Conservation (phyloP, 2,888 invertebrate species). For the Watsonalla binaria region DNA sequence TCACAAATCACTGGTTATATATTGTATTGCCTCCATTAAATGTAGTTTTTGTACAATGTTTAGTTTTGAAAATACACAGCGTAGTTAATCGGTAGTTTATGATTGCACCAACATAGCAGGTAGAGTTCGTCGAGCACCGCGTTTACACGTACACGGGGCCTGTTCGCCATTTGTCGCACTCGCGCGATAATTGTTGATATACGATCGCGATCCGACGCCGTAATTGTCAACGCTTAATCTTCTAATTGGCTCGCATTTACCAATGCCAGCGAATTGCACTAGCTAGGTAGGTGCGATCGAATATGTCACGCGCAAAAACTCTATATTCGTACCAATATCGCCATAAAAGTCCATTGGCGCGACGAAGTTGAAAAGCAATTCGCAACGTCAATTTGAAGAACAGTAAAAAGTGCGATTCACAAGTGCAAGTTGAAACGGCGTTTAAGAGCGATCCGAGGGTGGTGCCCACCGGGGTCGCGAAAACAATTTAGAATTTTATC, state of each 20-base stretch:
- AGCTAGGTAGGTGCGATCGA: conserved; percentile 32
- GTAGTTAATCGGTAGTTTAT: conserved; percentile 13
- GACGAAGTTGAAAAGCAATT: conserved; percentile 66
- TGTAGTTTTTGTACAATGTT: not conserved
- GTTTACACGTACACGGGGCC: conserved; percentile 55
- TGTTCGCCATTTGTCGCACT: conserved; percentile 72
- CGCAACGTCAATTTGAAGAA: conserved; percentile 72
- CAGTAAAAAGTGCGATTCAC: conserved; percentile 78
- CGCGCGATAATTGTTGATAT: conserved; percentile 78
- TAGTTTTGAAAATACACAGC: not conserved
- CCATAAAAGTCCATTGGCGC: conserved; percentile 24
- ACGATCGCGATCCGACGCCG: conserved; percentile 73
- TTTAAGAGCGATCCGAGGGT: conserved; percentile 77
- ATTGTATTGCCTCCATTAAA: too few relatives aligned
- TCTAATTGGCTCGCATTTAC: conserved; percentile 78
- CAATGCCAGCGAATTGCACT: conserved; percentile 69
- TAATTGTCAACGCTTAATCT: conserved; percentile 80
- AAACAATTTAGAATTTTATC: conserved; percentile 78
- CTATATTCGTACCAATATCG: conserved; percentile 27
- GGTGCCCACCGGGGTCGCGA: conserved; percentile 76
- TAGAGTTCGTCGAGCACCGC: conserved; percentile 34
- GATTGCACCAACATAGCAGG: conserved; percentile 18
- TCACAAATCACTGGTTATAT: too few relatives aligned
- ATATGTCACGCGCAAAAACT: conserved; percentile 53
- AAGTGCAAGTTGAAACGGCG: conserved; percentile 78